phyloP scores from a whole-genome alignment of 2,888 invertebrate genomes.

The Scelioninae gen. 1 region DNA sequence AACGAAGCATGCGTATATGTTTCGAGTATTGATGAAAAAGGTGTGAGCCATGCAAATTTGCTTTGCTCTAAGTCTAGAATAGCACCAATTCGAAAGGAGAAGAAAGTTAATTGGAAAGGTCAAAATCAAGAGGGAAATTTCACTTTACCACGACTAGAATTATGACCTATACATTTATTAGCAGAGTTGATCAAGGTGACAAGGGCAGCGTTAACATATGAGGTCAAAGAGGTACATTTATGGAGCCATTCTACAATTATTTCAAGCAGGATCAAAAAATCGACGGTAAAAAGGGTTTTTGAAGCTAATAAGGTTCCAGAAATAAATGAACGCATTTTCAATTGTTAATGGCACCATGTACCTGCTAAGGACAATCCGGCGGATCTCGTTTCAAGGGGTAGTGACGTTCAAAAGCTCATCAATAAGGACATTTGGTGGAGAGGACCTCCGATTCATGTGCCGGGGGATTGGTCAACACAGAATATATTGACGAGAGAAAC shows the following conservation, averaged over 20 bases:
- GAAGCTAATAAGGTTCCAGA: not conserved
- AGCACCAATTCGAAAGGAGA: constrained; percentile 52
- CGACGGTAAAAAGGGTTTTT: not conserved
- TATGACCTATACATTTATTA: too few species aligned
- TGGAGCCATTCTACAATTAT: constrained; percentile 32
- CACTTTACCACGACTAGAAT: not conserved
- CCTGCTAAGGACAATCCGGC: too few species aligned
- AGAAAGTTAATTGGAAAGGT: too few species aligned
- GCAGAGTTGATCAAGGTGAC: too few species aligned
- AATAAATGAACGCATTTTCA: not conserved
- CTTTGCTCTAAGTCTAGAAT: constrained; percentile 69
- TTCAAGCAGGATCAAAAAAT: not conserved
- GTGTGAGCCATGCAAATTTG: constrained; percentile 20
- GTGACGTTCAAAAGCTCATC: not conserved
- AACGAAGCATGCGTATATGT: constrained; percentile 73
- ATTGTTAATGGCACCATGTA: constrained; percentile 1
- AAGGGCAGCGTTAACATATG: not conserved
- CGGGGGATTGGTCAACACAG: not conserved
- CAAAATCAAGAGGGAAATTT: too few species aligned
- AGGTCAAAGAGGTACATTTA: constrained; percentile 11
- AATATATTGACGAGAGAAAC: too few species aligned
- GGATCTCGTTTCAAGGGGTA: constrained; percentile 3
- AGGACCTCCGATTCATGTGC: not conserved
- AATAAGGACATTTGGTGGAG: not conserved
- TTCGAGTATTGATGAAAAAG: constrained; percentile 4